Evolutionary conservation across 2,797 vertebrate genomes (phyloP), one percentile per base, ranked within the genome.

Genomic region (Fratercula arctica): DNA sequence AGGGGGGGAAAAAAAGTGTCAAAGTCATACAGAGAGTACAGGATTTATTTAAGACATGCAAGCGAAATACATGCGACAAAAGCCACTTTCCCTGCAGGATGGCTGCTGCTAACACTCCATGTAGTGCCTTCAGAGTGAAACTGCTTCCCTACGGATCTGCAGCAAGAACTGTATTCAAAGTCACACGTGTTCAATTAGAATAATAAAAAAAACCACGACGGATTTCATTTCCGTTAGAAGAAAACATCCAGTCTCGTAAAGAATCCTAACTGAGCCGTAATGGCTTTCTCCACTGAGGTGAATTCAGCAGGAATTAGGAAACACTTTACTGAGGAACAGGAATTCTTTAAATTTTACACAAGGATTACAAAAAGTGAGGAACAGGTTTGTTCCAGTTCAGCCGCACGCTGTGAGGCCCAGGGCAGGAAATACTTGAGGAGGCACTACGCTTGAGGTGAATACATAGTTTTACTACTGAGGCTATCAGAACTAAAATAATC

Each of bases 21-120:
- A 0, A 6, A 85, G 79, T 20, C 94, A 17, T 12, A 37, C 3
- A 25, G 3, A 0, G 37, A 64, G 17, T 9, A 39, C 11, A 37
- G 46, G 39, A 41, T 96, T 97, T 97, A 95, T 94, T 96, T 20
- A 67, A 74, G 80, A 87, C 43, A 67, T 43, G 46, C 77, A 41
- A 64, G 64, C 35, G 41, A 73, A 87, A 80, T 28, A 46, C n/a
- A 54, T 8, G 64, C 31, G 67, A 87, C 57, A 85, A 69, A 87
- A 85, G 69, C 14, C 11, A 11, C 41, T 28, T 39, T 48, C 28
- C 59, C 29, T 14, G 23, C 75, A 60, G 39, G 59, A 51, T 26
- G 46, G 54, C 37, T 45, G 72, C 76, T 72, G 31, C 14, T 43
- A 50, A 41, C 74, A 14, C 39, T 53, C 41, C 14, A 28, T n/a